A percentile compares a stretch with the other conserved stretches of the same genome.
Conservation (phyloP, 2,113 vertebrate genomes). For the Galemys pyrenaicus region DNA sequence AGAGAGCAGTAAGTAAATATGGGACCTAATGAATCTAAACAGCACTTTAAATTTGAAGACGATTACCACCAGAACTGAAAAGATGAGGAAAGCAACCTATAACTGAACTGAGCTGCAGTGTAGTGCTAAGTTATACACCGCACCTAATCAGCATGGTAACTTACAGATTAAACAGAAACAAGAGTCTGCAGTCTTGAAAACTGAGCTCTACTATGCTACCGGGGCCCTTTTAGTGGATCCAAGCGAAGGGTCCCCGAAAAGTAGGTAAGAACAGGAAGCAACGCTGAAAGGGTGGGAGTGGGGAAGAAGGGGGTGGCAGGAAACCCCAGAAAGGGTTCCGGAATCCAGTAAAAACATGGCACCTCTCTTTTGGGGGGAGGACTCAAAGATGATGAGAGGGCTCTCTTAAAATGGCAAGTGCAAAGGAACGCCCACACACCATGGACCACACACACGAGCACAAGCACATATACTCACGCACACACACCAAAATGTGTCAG, state of each 20-base stretch:
- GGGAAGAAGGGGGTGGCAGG: not conserved
- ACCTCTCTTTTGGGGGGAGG: constrained; percentile 78
- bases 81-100: constrained; percentile 82
- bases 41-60: constrained; percentile 86
- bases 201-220: constrained; percentile 72
- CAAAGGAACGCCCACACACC: constrained; percentile 54
- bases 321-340: constrained; percentile 80
- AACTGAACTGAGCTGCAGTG: constrained; percentile 80
- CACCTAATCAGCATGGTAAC: constrained; percentile 82
- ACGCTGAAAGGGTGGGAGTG: not conserved
- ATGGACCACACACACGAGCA: not conserved
- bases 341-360: constrained; percentile 87
- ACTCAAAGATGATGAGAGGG: constrained; percentile 69
- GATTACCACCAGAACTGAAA: constrained; percentile 84
- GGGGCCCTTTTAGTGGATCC: constrained; percentile 76
- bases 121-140: constrained; percentile 81
- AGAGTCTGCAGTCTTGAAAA: constrained; percentile 72
- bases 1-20: constrained; percentile 78
- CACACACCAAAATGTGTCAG: constrained; percentile 67
- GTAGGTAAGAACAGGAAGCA: constrained; percentile 73
- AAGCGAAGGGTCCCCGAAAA: constrained; percentile 69
- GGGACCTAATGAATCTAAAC: constrained; percentile 82
- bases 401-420: constrained; percentile 82
- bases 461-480: not conserved
- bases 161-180: constrained; percentile 80